Percentiles rank a stretch among this genome's conserved stretches.
Conservation (phyloP, 53 echinoderm and acorn worm genomes). For the Echinometra lucunter region DNA sequence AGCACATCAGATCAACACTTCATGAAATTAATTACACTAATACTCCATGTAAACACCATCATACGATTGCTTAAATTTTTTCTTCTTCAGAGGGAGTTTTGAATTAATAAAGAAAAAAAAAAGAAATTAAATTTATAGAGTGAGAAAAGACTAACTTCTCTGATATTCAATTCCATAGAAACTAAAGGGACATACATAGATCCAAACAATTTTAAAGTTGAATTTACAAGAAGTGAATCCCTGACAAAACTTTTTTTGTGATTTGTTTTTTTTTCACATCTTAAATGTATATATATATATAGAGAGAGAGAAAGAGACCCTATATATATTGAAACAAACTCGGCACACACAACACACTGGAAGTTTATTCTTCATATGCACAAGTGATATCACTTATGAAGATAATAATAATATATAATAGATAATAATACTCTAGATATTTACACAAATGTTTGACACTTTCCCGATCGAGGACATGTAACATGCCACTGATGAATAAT, state of each 20-base stretch:
- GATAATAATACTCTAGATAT: slow-evolving; percentile 44
- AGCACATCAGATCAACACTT: no score
- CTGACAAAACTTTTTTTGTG: neutral
- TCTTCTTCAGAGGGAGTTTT: no score
- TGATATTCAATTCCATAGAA: no score
- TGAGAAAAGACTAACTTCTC: neutral
- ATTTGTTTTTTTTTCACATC: neutral
- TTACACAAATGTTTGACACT: slow-evolving; percentile 36
- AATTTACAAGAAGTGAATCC: neutral
- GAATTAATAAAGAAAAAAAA: no score
- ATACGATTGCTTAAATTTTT: no score
- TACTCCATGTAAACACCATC: no score
- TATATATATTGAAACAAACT: slow-evolving; percentile 49
- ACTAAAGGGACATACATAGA: neutral
- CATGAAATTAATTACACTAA: no score
- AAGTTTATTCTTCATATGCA: slow-evolving; percentile 42
- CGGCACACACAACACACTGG: slow-evolving; percentile 57
- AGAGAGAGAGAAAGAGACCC: neutral
- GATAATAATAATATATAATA: slow-evolving; percentile 37
- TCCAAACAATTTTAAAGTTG: neutral
- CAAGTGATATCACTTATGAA: neutral
- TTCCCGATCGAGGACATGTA: neutral
- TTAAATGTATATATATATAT: neutral
- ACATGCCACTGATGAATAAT: neutral
- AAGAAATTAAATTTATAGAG: neutral